These are phyloP conservation scores for Frankliniella intonsa DNA, from an alignment of 2,888 invertebrate genomes.

Conservation along the genomic window DNA sequence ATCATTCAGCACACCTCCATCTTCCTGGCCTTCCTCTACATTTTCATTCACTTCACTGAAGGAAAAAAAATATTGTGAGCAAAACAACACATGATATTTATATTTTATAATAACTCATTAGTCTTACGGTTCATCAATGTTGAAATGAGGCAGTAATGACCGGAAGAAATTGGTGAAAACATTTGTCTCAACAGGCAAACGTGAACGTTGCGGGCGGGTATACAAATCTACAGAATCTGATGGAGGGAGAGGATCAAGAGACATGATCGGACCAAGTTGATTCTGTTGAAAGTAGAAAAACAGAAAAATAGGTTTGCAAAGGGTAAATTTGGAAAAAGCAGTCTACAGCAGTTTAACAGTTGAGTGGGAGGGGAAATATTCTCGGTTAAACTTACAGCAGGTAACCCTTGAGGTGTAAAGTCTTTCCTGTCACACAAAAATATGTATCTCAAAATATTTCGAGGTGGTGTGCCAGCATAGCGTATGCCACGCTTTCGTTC, in stretches of 20 bases:
- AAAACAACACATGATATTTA: neutral
- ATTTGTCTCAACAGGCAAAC: slow-evolving; percentile 40
- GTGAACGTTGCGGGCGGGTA: slow-evolving; percentile 48
- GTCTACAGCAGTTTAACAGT: neutral
- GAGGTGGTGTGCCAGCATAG: slow-evolving; percentile 59
- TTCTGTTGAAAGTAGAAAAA: slow-evolving; percentile 42
- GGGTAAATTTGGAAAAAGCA: slow-evolving; percentile 23
- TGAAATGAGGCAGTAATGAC: slow-evolving; percentile 66
- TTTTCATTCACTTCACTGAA: neutral
- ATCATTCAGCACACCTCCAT: slow-evolving; percentile 8
- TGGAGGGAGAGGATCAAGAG: slow-evolving; percentile 76
- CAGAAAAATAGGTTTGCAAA: slow-evolving; percentile 30
- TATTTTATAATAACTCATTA: neutral
- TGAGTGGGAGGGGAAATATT: too few relatives aligned
- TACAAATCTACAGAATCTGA: slow-evolving; percentile 68
- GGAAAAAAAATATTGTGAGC: neutral
- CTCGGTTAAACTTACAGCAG: slow-evolving; percentile 49
- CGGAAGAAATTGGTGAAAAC: slow-evolving; percentile 53
- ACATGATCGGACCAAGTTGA: slow-evolving; percentile 57
- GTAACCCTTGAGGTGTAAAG: slow-evolving; percentile 52
- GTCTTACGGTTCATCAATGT: slow-evolving; percentile 45
- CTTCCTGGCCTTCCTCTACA: neutral
- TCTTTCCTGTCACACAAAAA: slow-evolving; percentile 67
- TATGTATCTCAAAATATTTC: slow-evolving; percentile 64
- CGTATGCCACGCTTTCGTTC: slow-evolving; percentile 57